Evolutionary conservation across 1,140 invertebrate species (phyloP).

Genomic region (Pseudomyrmex gracilis): DNA sequence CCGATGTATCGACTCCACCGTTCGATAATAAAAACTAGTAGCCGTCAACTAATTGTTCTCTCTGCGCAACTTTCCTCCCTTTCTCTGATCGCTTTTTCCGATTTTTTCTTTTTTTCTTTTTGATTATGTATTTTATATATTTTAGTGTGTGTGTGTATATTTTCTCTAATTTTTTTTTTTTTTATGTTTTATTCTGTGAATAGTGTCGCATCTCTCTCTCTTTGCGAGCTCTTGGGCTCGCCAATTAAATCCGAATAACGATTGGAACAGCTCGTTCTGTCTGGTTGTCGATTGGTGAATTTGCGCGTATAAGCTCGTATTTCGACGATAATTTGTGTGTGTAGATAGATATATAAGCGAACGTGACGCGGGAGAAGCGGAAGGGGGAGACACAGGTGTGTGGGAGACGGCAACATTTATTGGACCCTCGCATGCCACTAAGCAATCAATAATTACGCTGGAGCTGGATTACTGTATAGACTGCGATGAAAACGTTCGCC

Average conservation of each 20-base stretch:
- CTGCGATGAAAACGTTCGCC: conserved; percentile 60
- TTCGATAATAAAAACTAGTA: conserved; percentile 53
- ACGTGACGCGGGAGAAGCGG: background rate
- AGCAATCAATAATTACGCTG: conserved; percentile 73
- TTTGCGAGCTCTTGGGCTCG: background rate
- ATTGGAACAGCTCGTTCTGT: conserved; percentile 46
- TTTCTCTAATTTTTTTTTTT: background rate
- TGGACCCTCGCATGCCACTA: conserved; percentile 65
- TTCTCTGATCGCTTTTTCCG: background rate
- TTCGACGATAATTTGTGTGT: conserved; percentile 27
- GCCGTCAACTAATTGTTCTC: conserved; percentile 44
- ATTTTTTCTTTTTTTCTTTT: background rate
- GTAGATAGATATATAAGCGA: conserved; percentile 4
- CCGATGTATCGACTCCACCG: conserved; percentile 5
- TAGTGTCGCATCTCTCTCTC: conserved; percentile 11
- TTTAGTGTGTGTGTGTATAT: too few species aligned
- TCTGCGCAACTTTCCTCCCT: conserved; percentile 28
- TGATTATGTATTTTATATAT: background rate
- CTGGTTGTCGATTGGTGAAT: conserved; percentile 44
- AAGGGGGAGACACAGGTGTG: conserved; percentile 10
- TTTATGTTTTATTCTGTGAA: conserved; percentile 8
- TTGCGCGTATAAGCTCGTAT: conserved; percentile 34
- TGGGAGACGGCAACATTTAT: conserved; percentile 70
- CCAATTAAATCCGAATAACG: conserved; percentile 65
- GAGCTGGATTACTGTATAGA: conserved; percentile 70